Base-by-base conservation (phyloP, 2,797 vertebrate species). In the Rhinichthys osculus region DNA sequence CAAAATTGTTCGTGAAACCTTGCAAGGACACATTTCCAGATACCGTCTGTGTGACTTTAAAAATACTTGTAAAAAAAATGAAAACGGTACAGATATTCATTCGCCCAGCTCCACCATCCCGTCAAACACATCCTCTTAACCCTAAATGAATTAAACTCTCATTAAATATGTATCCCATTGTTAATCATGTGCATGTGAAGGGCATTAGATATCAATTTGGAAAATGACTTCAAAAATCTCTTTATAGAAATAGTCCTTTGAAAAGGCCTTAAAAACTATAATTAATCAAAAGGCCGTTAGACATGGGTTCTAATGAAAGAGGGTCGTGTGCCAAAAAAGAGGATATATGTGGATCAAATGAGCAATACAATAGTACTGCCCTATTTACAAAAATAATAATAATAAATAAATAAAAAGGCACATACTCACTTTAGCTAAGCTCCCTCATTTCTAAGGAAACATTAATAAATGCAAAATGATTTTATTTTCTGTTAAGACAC, bases 121-220 rank as follows among this genome's bases (percentile, higher is more conserved):
- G 78, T 81, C 79, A 71, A 87, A 89, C 90, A 88, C 91, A 91
- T 91, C 90, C 91, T 91, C 91, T 90, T 91, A 90, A 92, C 91
- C 90, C 93, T 92, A 92, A 94, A 95, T 95, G 89, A 95, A 95
- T 95, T 93, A 94, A 94, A 92, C 85, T 85, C 72, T 86, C 90
- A 93, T 95, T 94, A 95, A 95, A 95, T 93, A 95, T 95, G 92
- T 91, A 95, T 93, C 93, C 92, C 92, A 91, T 94, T 94, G 92
- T 95, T 95, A 95, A 95, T 95, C 94, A 94, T 93, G 92, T 88
- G 90, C 90, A 93, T 94, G 93, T 82, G 92, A 93, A 93, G 93
- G 92, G 94, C 94, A 95, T 96, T 95, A 95, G 91, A 91, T 92
- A 87, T 92, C 93, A 94, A 95, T 96, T 95, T 95, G 92, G 92